Conservation (phyloP, 2,888 invertebrate genomes). For the Cenopis cana region DNA sequence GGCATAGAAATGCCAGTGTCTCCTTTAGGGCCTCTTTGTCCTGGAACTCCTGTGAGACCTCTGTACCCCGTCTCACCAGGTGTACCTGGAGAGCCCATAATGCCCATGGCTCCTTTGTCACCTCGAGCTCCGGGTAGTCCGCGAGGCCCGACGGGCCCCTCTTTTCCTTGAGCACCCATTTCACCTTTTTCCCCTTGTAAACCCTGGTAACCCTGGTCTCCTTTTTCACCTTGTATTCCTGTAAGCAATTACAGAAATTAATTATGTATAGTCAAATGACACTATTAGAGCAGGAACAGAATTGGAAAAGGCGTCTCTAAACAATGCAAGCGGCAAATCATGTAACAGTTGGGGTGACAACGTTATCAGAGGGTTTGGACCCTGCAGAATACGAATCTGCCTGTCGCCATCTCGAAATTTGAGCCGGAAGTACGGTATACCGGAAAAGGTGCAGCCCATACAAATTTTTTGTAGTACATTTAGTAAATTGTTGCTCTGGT, state of each 20-base stretch:
- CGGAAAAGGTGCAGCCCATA: too few relatives aligned
- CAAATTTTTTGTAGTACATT: too few relatives aligned
- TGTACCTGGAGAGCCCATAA: constrained; percentile 91
- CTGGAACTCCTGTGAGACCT: constrained; percentile 86
- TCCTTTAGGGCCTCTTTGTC: constrained; percentile 88
- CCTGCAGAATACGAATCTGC: too few relatives aligned
- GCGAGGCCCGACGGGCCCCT: constrained; percentile 88
- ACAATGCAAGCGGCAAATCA: too few relatives aligned
- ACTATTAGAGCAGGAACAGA: too few relatives aligned
- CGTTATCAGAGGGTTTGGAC: too few relatives aligned
- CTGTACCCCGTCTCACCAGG: constrained; percentile 86
- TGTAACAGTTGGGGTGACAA: too few relatives aligned
- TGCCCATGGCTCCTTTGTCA: constrained; percentile 91
- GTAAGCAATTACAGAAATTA: constrained; percentile 35
- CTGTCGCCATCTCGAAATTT: too few relatives aligned
- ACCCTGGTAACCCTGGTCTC: constrained; percentile 80
- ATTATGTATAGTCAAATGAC: too few relatives aligned
- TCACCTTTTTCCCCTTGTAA: constrained; percentile 71
- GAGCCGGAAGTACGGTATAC: too few relatives aligned
- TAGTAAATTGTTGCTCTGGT: too few relatives aligned
- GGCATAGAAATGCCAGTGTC: constrained; percentile 88
- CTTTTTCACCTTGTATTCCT: constrained; percentile 86
- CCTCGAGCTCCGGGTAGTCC: constrained; percentile 92
- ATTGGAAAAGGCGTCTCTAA: too few relatives aligned
- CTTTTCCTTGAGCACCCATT: constrained; percentile 72